Base-by-base conservation (phyloP, 2,797 vertebrate genomes). In the Salmo trutta region DNA sequence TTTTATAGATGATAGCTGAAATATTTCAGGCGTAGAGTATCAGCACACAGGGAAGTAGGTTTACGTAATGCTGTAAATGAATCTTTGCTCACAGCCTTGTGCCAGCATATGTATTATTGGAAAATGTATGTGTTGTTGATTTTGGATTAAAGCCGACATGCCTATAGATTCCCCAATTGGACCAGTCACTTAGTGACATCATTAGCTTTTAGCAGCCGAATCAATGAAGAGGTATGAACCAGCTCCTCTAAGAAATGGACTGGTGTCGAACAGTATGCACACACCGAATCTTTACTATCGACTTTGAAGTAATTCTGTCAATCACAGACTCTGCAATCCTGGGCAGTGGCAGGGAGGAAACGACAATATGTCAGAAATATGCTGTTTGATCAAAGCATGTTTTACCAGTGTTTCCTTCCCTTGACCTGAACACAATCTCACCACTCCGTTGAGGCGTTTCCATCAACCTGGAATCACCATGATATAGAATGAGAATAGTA, bases 181-280 rank as follows among this genome's bases (percentile, higher is more conserved):
- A 90, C 88, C 86, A 91, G 86, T 93, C 92, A 92, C 91, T 94
- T 93, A 92, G 90, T 91, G 88, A 89, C 89, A 93, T 94, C 92
- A 94, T 94, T 94, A 94, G 91, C 92, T 94, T 93, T 93, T 92
- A 94, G 91, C 89, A 79, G 84, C 82, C 83, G 81, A 91, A 91
- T 95, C 94, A 91, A 93, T 95, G 86, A 82, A 88, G 90, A 92
- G 88, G 90, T 91, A 92, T 89, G 91, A 93, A 92, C 91, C 86
- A 84, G 91, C 86, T 92, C 85, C 87, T 83, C 70, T 16, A 82
- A 91, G 91, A 93, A 94, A 92, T 92, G 86, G 83, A 90, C 88
- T 92, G 27, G 72, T 62, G 24, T 74, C 56, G 65, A 70, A 21
- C 33, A 62, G 59, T 51, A 73, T 24, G 73, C 66, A 73, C 73